Evolutionary conservation across 2,113 vertebrate genomes (phyloP).

Genomic region (Xiphias gladius): DNA sequence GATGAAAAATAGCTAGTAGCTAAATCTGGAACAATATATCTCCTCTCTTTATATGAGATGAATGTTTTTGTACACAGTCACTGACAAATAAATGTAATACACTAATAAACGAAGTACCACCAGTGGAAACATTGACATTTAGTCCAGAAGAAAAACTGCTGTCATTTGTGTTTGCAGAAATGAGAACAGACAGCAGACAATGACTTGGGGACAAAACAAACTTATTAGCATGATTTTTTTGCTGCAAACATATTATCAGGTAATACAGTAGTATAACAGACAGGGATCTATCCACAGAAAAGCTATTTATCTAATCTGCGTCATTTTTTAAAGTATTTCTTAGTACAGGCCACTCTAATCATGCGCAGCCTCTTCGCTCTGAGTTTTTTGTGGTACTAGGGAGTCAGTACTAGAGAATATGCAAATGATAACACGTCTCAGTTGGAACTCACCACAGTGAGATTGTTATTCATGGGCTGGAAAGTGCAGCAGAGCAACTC

Average conservation of each 20-base stretch:
- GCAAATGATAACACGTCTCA: neutral
- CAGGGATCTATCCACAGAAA: neutral
- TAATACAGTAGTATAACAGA: neutral
- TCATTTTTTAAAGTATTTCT: neutral
- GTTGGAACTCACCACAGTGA: slow-evolving; percentile 90
- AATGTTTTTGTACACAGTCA: too few relatives aligned
- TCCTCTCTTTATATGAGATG: too few relatives aligned
- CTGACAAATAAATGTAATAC: too few relatives aligned
- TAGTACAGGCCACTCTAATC: neutral
- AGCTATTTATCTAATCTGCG: neutral
- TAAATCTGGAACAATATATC: too few relatives aligned
- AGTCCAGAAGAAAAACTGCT: neutral
- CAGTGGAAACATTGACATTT: neutral
- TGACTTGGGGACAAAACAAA: neutral
- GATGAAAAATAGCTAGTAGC: neutral
- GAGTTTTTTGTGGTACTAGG: neutral
- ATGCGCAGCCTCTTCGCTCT: too few relatives aligned
- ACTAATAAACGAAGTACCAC: too few relatives aligned
- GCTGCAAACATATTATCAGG: too few relatives aligned
- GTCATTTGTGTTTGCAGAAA: too few relatives aligned
- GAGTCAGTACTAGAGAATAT: neutral
- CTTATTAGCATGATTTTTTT: neutral
- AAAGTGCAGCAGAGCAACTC: slow-evolving; percentile 95
- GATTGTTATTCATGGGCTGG: slow-evolving; percentile 97
- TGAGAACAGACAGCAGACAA: too few relatives aligned